Evolutionary conservation across 35 echinoderm and acorn worm species (phyloP).

Genomic region (Amphiura filiformis): DNA sequence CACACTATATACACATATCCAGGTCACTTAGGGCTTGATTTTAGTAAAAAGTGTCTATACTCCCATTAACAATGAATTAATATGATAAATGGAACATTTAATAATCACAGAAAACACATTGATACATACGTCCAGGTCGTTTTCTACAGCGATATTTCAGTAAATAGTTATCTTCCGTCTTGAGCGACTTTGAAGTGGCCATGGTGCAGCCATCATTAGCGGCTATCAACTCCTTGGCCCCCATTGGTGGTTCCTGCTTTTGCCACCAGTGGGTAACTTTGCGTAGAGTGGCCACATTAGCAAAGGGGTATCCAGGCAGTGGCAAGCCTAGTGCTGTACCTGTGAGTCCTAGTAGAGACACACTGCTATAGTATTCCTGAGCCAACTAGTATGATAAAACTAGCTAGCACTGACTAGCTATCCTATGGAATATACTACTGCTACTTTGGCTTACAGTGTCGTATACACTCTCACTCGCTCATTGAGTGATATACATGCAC

Average conservation of each 20-base stretch:
- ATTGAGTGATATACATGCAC: not conserved
- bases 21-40: too few species aligned
- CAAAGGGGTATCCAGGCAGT: not conserved
- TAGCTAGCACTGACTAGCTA: not conserved
- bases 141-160: slow-evolving; percentile 84
- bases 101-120: too few species aligned
- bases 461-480: not conserved
- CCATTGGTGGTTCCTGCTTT: not conserved
- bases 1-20: too few species aligned
- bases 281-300: not conserved
- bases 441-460: not conserved
- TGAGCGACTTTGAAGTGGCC: slow-evolving; percentile 72
- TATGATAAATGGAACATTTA: too few species aligned
- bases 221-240: not conserved
- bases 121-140: slow-evolving; percentile 72
- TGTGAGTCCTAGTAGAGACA: not conserved
- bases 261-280: not conserved
- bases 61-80: too few species aligned
- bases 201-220: not conserved
- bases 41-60: too few species aligned
- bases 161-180: slow-evolving; percentile 70
- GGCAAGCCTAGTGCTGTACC: not conserved
- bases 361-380: not conserved
- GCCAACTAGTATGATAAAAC: not conserved
- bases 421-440: not conserved